Conservation (phyloP, 2,888 invertebrate genomes). For the Keiferia lycopersicella region DNA sequence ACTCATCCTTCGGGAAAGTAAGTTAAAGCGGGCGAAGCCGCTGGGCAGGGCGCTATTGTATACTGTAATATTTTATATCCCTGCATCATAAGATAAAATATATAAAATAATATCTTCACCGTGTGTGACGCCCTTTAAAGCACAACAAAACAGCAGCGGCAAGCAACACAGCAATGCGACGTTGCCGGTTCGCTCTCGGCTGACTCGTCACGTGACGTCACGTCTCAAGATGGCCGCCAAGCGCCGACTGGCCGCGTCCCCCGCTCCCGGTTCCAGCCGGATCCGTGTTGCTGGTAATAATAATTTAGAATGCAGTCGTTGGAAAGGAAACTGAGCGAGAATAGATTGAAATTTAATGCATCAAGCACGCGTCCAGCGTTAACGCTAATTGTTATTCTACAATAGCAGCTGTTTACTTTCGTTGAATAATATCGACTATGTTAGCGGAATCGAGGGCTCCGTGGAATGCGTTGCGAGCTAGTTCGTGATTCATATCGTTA, state of each 20-base stretch:
- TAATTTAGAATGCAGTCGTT: slow-evolving; percentile 74
- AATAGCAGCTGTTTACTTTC: slow-evolving; percentile 77
- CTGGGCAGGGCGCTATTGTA: too few relatives aligned
- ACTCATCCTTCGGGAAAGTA: too few relatives aligned
- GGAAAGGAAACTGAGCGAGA: slow-evolving; percentile 76
- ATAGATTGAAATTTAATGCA: slow-evolving; percentile 79
- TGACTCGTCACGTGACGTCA: slow-evolving; percentile 81
- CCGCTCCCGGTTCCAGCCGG: slow-evolving; percentile 70
- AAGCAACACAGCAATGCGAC: slow-evolving; percentile 70
- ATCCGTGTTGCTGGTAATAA: slow-evolving; percentile 63
- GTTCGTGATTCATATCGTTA: slow-evolving; percentile 57
- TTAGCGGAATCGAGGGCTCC: slow-evolving; percentile 60
- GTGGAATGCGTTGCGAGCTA: slow-evolving; percentile 47
- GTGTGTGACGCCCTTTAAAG: too few relatives aligned
- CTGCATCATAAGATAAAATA: too few relatives aligned
- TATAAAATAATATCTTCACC: too few relatives aligned
- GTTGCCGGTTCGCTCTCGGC: slow-evolving; percentile 54
- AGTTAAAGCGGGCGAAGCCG: too few relatives aligned
- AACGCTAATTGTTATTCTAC: slow-evolving; percentile 73
- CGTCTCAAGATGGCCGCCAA: slow-evolving; percentile 81
- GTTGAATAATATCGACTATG: slow-evolving; percentile 66
- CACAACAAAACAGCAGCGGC: slow-evolving; percentile 70
- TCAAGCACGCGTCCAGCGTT: slow-evolving; percentile 61
- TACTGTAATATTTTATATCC: too few relatives aligned
- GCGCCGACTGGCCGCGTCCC: slow-evolving; percentile 71